phyloP scores from a whole-genome alignment of 2,888 invertebrate genomes.

The Troides helena region DNA sequence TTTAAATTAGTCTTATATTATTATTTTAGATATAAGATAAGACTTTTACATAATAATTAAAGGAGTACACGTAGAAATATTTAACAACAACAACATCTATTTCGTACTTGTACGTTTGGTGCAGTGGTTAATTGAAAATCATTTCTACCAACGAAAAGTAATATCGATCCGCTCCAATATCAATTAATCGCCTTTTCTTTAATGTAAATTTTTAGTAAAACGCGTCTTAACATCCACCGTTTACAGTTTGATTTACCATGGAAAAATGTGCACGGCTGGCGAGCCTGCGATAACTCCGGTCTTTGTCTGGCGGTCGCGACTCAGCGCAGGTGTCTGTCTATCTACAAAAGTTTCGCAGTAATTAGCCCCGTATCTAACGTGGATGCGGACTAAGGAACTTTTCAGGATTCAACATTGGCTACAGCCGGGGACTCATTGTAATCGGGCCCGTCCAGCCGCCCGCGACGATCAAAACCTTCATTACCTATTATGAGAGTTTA shows the following conservation, averaged over 20 bases:
- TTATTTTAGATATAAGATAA: too few relatives aligned
- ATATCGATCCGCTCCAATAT: conserved; percentile 59
- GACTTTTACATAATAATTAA: neutral
- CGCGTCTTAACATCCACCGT: conserved; percentile 40
- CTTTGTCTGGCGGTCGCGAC: conserved; percentile 73
- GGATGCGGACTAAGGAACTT: conserved; percentile 74
- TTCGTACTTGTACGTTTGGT: conserved; percentile 22
- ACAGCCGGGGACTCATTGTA: conserved; percentile 75
- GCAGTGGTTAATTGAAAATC: conserved; percentile 31
- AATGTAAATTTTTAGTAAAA: conserved; percentile 40
- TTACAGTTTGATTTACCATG: conserved; percentile 55
- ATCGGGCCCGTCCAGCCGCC: conserved; percentile 72
- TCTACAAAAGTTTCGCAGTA: conserved; percentile 77
- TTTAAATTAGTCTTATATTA: too few relatives aligned
- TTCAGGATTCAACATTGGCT: conserved; percentile 74
- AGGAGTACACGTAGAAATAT: neutral
- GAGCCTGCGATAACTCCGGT: conserved; percentile 74
- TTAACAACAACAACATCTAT: neutral
- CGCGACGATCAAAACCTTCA: conserved; percentile 75
- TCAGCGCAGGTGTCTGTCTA: conserved; percentile 79
- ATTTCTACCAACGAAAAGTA: conserved; percentile 50
- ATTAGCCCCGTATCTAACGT: conserved; percentile 76
- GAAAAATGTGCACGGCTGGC: conserved; percentile 53
- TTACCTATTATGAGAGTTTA: conserved; percentile 81
- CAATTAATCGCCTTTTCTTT: conserved; percentile 53